Conservation (phyloP, 2,113 vertebrate species). For the Toxotes jaculatrix region DNA sequence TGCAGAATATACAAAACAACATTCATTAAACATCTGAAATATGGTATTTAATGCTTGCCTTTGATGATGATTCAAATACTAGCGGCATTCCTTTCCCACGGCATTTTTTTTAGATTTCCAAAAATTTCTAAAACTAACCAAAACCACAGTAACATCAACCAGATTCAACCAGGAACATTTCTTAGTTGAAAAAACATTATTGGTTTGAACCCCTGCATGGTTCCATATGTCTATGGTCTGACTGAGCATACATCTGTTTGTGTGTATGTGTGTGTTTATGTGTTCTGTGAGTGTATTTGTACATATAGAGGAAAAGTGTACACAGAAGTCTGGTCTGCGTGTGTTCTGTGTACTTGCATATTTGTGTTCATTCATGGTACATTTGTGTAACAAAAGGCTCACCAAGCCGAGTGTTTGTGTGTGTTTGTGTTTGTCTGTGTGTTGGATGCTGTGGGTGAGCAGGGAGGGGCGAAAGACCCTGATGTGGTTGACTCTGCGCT, state of each 20-base stretch:
- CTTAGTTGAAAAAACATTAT: conserved; percentile 57
- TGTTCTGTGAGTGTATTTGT: conserved; percentile 37
- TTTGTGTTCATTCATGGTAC: conserved; percentile 37
- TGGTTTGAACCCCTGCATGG: conserved; percentile 64
- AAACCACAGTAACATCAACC: conserved; percentile 75
- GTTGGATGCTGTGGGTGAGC: conserved; percentile 70
- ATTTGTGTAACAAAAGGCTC: conserved; percentile 26
- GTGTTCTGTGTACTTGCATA: conserved; percentile 27
- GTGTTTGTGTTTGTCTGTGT: conserved; percentile 48
- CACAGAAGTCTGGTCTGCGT: conserved; percentile 3
- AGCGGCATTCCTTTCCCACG: conserved; percentile 72
- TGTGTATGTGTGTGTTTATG: conserved; percentile 34
- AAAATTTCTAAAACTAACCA: conserved; percentile 62
- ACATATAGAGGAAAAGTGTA: conserved; percentile 8
- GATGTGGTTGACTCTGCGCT: conserved; percentile 72
- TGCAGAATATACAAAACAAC: conserved; percentile 30
- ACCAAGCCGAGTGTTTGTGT: not conserved
- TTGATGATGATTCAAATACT: conserved; percentile 54
- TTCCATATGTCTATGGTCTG: conserved; percentile 67
- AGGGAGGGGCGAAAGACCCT: conserved; percentile 69
- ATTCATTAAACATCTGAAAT: conserved; percentile 40
- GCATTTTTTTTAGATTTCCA: conserved; percentile 60
- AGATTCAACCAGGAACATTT: conserved; percentile 55
- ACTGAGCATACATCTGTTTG: conserved; percentile 39
- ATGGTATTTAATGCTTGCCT: conserved; percentile 41